Evolutionary conservation across 1,140 invertebrate species (phyloP).

Genomic region (Pseudomyrmex pallidus): DNA sequence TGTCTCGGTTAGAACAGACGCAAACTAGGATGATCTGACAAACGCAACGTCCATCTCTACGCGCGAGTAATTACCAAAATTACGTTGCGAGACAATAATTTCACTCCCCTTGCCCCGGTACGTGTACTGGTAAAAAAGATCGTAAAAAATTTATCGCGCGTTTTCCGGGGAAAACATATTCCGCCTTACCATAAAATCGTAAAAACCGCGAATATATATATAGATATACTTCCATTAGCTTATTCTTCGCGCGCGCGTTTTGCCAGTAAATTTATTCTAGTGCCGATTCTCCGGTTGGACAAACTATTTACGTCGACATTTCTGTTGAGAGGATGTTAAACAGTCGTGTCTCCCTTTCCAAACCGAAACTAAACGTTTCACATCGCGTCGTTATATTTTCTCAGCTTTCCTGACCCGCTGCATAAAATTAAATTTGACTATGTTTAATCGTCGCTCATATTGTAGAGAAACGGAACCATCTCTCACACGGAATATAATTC

Average conservation of each 20-base stretch:
- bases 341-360: conserved; percentile 59
- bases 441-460: conserved; percentile 48
- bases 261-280: conserved; percentile 70
- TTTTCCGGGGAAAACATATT: not conserved
- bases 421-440: conserved; percentile 64
- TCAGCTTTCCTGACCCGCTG: conserved; percentile 44
- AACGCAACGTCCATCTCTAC: too few species aligned
- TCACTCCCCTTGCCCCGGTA: too few species aligned
- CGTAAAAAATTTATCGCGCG: conserved; percentile 2
- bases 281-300: conserved; percentile 54
- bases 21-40: too few species aligned
- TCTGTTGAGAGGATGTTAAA: conserved; percentile 74
- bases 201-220: conserved; percentile 14
- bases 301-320: conserved; percentile 70
- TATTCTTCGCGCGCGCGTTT: conserved; percentile 13
- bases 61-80: too few species aligned
- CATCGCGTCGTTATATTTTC: conserved; percentile 65
- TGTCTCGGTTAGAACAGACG: not conserved
- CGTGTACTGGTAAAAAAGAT: not conserved
- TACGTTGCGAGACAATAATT: too few species aligned
- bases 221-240: conserved; percentile 11
- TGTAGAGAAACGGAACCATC: conserved; percentile 6
- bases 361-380: conserved; percentile 26
- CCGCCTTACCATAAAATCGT: not conserved
- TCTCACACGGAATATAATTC: not conserved